Conservation (phyloP, 2,113 vertebrate genomes). For the Boulengeromyrus knoepffleri region DNA sequence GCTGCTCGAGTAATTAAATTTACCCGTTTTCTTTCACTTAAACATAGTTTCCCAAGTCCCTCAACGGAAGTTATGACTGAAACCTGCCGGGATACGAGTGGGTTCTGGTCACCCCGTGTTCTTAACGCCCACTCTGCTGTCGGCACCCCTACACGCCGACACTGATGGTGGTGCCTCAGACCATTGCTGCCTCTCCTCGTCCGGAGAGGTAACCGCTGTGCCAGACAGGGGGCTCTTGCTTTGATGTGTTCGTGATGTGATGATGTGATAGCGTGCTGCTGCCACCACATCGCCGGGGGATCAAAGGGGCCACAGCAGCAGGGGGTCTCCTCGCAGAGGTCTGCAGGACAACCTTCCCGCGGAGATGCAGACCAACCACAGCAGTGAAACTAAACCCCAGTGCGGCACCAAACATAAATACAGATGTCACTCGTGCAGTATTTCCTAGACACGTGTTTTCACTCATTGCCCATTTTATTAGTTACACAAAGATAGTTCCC, state of each 20-base stretch:
- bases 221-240: not conserved
- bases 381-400: not conserved
- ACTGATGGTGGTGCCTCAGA: not conserved
- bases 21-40: not conserved
- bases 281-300: not conserved
- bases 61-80: not conserved
- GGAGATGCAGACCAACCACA: not conserved
- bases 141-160: not conserved
- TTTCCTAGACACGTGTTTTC: not conserved
- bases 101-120: not conserved
- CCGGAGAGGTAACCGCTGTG: not conserved
- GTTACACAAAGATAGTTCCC: not conserved
- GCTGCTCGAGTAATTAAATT: not conserved
- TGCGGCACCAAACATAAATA: not conserved
- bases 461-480: not conserved
- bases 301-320: not conserved
- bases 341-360: not conserved
- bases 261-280: not conserved
- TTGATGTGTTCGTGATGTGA: not conserved
- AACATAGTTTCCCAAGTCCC: not conserved
- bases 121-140: not conserved
- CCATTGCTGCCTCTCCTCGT: not conserved
- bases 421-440: not conserved
- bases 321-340: not conserved
- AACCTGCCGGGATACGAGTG: not conserved